phyloP scores from a whole-genome alignment of 1,140 invertebrate species.

The Lasioglossum baleicum region DNA sequence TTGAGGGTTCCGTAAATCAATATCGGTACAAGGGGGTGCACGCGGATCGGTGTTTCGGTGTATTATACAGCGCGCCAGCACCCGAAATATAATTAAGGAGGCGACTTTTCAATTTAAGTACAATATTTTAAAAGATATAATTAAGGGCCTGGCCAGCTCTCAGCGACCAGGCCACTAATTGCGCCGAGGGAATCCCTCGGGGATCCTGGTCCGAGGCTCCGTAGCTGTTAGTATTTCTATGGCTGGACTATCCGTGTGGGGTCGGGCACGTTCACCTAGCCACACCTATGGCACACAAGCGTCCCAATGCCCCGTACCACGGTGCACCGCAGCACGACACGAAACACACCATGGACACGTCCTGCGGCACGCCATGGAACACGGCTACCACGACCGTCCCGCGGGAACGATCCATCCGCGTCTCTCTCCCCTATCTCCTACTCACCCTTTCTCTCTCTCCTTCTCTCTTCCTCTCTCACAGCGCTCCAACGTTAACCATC shows the following conservation, averaged over 20 bases:
- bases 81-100: constrained; percentile 74
- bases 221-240: constrained; percentile 49
- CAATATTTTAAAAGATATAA: constrained; percentile 77
- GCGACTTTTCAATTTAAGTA: constrained; percentile 76
- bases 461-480: not conserved
- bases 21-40: constrained; percentile 50
- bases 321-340: constrained; percentile 45
- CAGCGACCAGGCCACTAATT: constrained; percentile 72
- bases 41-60: constrained; percentile 15
- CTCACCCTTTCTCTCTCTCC: constrained; percentile 14
- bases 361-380: constrained; percentile 64
- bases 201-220: constrained; percentile 20
- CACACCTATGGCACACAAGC: constrained; percentile 29
- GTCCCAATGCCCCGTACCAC: constrained; percentile 45
- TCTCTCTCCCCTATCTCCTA: constrained; percentile 22
- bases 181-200: constrained; percentile 53
- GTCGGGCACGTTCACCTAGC: constrained; percentile 11
- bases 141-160: constrained; percentile 67
- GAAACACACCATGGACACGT: constrained; percentile 64
- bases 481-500: constrained; percentile 4
- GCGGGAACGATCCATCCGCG: constrained; percentile 59
- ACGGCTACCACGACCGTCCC: constrained; percentile 58
- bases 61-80: constrained; percentile 63
- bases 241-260: not conserved
- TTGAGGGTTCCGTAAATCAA: constrained; percentile 72